Percentiles rank a stretch among this genome's conserved stretches.
Evolutionary conservation across 2,888 invertebrate species (phyloP).

Genomic region (Ophioninae sp.): DNA sequence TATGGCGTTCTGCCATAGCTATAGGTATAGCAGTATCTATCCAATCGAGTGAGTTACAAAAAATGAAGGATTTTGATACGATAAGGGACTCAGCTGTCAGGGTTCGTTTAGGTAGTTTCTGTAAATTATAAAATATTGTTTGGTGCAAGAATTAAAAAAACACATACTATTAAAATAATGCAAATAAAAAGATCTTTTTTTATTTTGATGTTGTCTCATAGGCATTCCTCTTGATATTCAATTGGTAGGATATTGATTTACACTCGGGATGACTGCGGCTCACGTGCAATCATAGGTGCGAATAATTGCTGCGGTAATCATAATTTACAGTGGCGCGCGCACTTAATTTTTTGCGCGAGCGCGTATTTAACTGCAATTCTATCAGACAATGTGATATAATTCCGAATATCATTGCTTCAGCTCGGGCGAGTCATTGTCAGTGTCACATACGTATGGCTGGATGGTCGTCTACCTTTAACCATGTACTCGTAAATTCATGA

Average conservation of each 20-base stretch:
- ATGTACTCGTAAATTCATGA: constrained; percentile 58
- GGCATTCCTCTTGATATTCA: constrained; percentile 30
- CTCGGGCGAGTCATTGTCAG: not conserved
- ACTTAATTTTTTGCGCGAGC: not conserved
- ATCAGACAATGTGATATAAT: not conserved
- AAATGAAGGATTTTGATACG: too few species aligned
- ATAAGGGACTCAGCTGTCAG: too few species aligned
- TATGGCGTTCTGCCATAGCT: too few species aligned
- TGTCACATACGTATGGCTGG: constrained; percentile 35
- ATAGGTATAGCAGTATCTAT: too few species aligned
- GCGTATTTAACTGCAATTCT: not conserved
- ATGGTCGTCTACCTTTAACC: constrained; percentile 41
- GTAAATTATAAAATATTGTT: too few species aligned
- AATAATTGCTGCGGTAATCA: not conserved
- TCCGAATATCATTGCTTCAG: not conserved
- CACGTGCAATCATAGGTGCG: not conserved
- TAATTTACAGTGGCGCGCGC: not conserved
- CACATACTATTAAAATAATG: too few species aligned
- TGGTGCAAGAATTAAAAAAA: too few species aligned
- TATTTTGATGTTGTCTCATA: constrained; percentile 35
- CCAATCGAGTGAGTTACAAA: too few species aligned
- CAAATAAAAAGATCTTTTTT: too few species aligned
- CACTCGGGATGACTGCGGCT: not conserved
- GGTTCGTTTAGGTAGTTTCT: too few species aligned
- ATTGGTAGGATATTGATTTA: constrained; percentile 11